These are phyloP conservation scores for Dryobates pubescens DNA, from an alignment of 2,797 vertebrate species.

Conservation along the genomic window DNA sequence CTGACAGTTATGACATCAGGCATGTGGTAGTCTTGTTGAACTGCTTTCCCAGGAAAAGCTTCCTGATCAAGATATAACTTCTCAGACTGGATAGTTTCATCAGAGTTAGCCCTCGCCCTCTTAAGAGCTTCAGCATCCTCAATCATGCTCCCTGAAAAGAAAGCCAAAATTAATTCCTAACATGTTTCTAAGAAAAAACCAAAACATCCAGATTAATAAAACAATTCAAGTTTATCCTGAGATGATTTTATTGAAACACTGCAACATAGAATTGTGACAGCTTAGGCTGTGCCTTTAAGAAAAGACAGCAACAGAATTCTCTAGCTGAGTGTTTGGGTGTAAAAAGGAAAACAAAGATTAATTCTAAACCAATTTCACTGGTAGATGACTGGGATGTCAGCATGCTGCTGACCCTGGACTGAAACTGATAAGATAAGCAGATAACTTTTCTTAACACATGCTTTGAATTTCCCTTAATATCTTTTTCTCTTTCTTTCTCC, in stretches of 20 bases:
- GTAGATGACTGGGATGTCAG: too few relatives aligned
- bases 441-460: too few relatives aligned
- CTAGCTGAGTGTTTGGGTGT: too few relatives aligned
- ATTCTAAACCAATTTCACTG: too few relatives aligned
- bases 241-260: neutral
- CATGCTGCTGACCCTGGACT: too few relatives aligned
- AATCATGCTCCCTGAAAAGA: conserved; percentile 77
- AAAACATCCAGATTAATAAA: neutral
- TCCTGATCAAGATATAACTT: conserved; percentile 77
- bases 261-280: neutral
- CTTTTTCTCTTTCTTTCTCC: too few relatives aligned
- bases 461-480: too few relatives aligned
- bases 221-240: neutral
- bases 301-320: too few relatives aligned
- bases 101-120: conserved; percentile 78
- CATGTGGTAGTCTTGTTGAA: conserved; percentile 79
- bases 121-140: conserved; percentile 78
- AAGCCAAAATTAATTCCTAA: neutral
- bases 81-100: conserved; percentile 81
- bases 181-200: neutral
- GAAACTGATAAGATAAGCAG: too few relatives aligned
- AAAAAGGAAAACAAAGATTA: too few relatives aligned
- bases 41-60: conserved; percentile 75
- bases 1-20: conserved; percentile 85
- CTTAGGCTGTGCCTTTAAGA: too few relatives aligned